Evolutionary conservation across 2,888 invertebrate species (phyloP).

Genomic region (Lochmaea capreae): DNA sequence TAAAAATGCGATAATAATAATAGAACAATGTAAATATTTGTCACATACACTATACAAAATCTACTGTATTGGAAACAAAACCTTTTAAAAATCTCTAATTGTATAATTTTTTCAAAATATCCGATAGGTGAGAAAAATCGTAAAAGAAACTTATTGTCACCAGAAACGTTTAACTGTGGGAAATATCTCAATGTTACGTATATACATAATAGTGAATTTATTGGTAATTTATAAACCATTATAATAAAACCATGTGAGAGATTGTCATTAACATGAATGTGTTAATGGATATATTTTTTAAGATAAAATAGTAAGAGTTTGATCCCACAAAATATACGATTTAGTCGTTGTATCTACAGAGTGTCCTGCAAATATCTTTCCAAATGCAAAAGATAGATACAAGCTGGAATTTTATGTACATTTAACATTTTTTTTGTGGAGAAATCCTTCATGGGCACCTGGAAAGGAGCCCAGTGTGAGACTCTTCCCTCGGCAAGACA

Average conservation of each 20-base stretch:
- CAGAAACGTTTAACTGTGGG: not conserved
- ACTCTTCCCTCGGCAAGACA: too few relatives aligned
- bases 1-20: too few relatives aligned
- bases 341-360: not conserved
- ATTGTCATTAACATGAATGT: slow-evolving; percentile 25
- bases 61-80: too few relatives aligned
- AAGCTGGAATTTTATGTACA: too few relatives aligned
- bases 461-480: too few relatives aligned
- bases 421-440: too few relatives aligned
- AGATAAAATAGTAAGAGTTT: not conserved
- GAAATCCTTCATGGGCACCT: too few relatives aligned
- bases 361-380: too few relatives aligned
- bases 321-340: not conserved
- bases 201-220: slow-evolving; percentile 23
- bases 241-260: slow-evolving; percentile 27
- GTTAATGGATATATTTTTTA: slow-evolving; percentile 25
- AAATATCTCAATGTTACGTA: not conserved
- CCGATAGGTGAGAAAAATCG: not conserved
- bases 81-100: too few relatives aligned
- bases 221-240: slow-evolving; percentile 14
- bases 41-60: too few relatives aligned
- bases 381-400: too few relatives aligned
- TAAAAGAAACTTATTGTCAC: not conserved
- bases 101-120: not conserved
- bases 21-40: too few relatives aligned